phyloP scores from a whole-genome alignment of 2,888 invertebrate genomes.

The Drosophila neoperkinsi region DNA sequence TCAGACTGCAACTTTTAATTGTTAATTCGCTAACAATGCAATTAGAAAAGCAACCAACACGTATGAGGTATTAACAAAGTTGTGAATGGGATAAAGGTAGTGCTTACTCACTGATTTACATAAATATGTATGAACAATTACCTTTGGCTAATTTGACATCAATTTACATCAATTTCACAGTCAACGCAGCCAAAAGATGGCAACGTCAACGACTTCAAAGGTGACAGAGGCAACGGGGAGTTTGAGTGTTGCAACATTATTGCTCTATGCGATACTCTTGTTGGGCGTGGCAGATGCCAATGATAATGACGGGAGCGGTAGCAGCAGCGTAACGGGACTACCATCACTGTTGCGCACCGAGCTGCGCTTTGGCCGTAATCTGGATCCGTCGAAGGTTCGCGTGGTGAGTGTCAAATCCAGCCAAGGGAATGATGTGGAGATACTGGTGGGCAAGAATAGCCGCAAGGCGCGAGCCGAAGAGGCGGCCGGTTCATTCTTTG shows the following conservation, averaged over 20 bases:
- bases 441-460: slow-evolving; percentile 85
- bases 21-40: not conserved
- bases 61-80: not conserved
- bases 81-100: not conserved
- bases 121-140: slow-evolving; percentile 30
- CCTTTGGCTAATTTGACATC: slow-evolving; percentile 44
- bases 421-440: slow-evolving; percentile 91
- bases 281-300: slow-evolving; percentile 34
- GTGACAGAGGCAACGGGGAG: slow-evolving; percentile 25
- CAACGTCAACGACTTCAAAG: slow-evolving; percentile 37
- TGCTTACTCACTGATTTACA: not conserved
- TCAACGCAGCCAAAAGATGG: slow-evolving; percentile 47
- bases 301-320: slow-evolving; percentile 16
- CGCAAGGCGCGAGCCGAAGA: slow-evolving; percentile 74
- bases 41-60: slow-evolving; percentile 1
- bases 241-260: slow-evolving; percentile 33
- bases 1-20: not conserved
- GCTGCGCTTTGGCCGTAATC: slow-evolving; percentile 91
- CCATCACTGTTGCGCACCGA: slow-evolving; percentile 90
- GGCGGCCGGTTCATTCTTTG: slow-evolving; percentile 71
- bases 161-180: slow-evolving; percentile 55
- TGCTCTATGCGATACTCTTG: slow-evolving; percentile 29
- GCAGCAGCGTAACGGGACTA: slow-evolving; percentile 58
- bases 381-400: slow-evolving; percentile 91
- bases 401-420: slow-evolving; percentile 91